Percentiles rank a stretch among this genome's conserved stretches.
These are phyloP conservation scores for Rapana venosa DNA, from an alignment of 2,888 invertebrate species.

Conservation along the genomic window DNA sequence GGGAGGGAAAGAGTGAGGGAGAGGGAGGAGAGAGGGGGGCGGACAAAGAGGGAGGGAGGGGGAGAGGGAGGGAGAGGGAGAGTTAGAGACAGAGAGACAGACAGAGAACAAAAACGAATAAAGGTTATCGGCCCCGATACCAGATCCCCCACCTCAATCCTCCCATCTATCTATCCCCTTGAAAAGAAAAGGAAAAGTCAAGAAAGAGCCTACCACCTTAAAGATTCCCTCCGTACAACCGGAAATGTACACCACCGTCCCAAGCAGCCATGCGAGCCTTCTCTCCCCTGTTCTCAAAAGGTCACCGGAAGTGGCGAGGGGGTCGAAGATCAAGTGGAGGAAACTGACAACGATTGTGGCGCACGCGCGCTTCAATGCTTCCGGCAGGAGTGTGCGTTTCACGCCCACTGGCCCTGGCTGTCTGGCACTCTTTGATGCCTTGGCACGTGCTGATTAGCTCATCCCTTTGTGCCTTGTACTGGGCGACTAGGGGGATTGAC, in stretches of 20 bases:
- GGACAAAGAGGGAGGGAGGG: neutral
- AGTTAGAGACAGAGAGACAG: neutral
- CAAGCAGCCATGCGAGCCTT: neutral
- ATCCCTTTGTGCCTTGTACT: slow-evolving; percentile 28
- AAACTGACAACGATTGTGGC: slow-evolving; percentile 41
- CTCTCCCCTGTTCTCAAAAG: slow-evolving; percentile 9
- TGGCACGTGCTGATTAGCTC: slow-evolving; percentile 34
- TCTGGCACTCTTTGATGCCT: slow-evolving; percentile 26
- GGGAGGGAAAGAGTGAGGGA: neutral
- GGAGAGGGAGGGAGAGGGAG: neutral
- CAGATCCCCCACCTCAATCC: no score
- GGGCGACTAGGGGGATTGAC: neutral
- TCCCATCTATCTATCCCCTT: no score
- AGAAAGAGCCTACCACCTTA: neutral
- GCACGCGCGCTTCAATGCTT: slow-evolving; percentile 33
- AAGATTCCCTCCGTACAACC: neutral
- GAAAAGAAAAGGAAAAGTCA: no score
- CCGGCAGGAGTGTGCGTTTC: slow-evolving; percentile 14
- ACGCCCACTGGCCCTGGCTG: slow-evolving; percentile 20
- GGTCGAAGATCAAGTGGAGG: slow-evolving; percentile 20
- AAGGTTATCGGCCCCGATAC: no score
- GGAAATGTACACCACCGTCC: slow-evolving; percentile 18
- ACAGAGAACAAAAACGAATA: no score
- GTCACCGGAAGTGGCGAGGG: slow-evolving; percentile 30
- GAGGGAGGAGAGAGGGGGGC: neutral